Percentiles rank a stretch among this genome's conserved stretches.
Evolutionary conservation across 2,888 invertebrate species (phyloP).

Genomic region (Didymodactylos carnosus): DNA sequence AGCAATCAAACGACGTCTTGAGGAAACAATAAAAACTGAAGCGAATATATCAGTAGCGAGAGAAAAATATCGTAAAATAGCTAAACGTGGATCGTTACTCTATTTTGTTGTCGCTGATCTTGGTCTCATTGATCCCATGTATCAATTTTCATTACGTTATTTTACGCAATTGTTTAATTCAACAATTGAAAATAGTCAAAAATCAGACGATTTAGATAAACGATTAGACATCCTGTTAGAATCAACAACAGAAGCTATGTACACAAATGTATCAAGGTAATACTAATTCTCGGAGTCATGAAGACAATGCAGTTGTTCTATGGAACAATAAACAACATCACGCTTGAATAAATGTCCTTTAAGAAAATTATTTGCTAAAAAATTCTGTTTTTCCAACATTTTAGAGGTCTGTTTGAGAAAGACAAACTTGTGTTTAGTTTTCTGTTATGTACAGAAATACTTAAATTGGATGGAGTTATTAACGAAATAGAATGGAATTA

Average conservation of each 20-base stretch:
- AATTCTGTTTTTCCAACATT: slow-evolving; percentile 16
- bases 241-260: slow-evolving; percentile 29
- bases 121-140: slow-evolving; percentile 35
- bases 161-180: slow-evolving; percentile 34
- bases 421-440: slow-evolving; percentile 39
- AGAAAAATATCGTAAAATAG: slow-evolving; percentile 34
- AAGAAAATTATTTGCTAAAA: no score
- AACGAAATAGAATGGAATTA: slow-evolving; percentile 51
- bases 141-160: slow-evolving; percentile 37
- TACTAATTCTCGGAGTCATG: background rate
- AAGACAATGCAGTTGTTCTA: no score
- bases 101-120: slow-evolving; percentile 36
- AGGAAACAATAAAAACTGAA: slow-evolving; percentile 34
- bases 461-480: slow-evolving; percentile 46
- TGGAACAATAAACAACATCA: no score
- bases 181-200: slow-evolving; percentile 30
- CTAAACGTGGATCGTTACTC: slow-evolving; percentile 34
- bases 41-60: slow-evolving; percentile 31
- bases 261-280: slow-evolving; percentile 30
- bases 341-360: no score
- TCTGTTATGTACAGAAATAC: slow-evolving; percentile 56
- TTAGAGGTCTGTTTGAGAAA: slow-evolving; percentile 33
- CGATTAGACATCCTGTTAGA: slow-evolving; percentile 27
- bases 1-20: slow-evolving; percentile 30
- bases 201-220: slow-evolving; percentile 23